Base-by-base conservation (phyloP, 2,888 invertebrate species). In the Alloplasta piceator region DNA sequence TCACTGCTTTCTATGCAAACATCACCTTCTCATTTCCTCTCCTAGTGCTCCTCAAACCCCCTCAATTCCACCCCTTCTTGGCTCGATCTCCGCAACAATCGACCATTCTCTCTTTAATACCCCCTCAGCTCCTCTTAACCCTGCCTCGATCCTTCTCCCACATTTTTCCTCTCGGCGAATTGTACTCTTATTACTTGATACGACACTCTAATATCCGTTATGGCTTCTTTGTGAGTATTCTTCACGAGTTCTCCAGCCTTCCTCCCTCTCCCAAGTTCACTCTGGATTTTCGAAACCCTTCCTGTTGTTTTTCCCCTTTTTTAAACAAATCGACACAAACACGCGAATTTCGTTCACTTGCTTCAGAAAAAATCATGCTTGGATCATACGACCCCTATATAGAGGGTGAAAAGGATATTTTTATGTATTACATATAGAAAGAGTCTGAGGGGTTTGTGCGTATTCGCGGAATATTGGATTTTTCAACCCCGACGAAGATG, bases 1-100 rank as follows among this genome's bases (percentile, higher is more conserved):
- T 67, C 73, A 50, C 58, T 50, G 10, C 64, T 43, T 55, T 55
- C 36, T n/a, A 43, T 52, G 39, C 50, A 67, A 61, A 46, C 52
- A 14, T 26, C 58, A 36, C 39, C 56, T 64, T 63, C 14, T 38
- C 63, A 41, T 67, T 43, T 73, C 9, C 36, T 52, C 6, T 12
- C 36, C 3, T 50, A 5, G 38, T 41, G 5, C 58, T 55, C 50
- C 12, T 26, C 26, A 4, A 26, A 39, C n/a, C 66, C 39, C 46
- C 58, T 16, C 26, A 3, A 26, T 26, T 26, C 26, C 26, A 26
- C 26, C 26, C 26, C 26, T 26, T 26, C 3, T 26, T 26, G 26
- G 26, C 26, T 26, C 41, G 36, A 43, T 12, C 52, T 26, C 26
- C 26, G 26, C n/a, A 6, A 10, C 52, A 16, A 5, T 61, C 26